phyloP scores from a whole-genome alignment of 2,113 vertebrate genomes.

The Protobothrops flavoviridis region DNA sequence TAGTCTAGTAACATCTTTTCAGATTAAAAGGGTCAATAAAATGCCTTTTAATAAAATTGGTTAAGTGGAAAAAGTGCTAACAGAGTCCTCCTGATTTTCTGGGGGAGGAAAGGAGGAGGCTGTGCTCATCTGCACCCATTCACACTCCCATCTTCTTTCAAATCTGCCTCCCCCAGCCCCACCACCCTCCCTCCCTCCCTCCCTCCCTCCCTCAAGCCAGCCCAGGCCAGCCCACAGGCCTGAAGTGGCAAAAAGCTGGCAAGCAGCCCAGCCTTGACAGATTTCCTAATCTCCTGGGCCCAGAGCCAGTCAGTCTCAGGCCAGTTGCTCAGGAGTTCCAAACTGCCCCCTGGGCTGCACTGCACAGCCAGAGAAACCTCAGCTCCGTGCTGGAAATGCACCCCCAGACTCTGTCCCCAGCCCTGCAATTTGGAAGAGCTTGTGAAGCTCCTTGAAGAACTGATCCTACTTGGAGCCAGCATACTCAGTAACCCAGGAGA shows the following conservation, averaged over 20 bases:
- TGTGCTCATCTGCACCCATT: slow-evolving; percentile 8
- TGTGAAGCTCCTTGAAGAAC: background rate
- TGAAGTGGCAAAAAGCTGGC: background rate
- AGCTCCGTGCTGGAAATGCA: background rate
- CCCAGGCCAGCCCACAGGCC: background rate
- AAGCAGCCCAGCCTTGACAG: background rate
- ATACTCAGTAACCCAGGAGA: too few species aligned
- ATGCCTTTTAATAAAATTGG: background rate
- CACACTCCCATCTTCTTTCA: background rate
- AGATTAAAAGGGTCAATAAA: background rate
- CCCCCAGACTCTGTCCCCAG: background rate
- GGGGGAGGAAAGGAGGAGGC: background rate
- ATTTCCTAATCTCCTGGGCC: background rate
- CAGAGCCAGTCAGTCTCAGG: background rate
- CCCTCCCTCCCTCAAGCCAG: background rate
- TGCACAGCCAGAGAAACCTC: background rate
- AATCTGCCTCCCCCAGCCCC: background rate
- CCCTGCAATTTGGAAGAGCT: background rate
- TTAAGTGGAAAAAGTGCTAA: background rate
- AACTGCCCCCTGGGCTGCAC: background rate
- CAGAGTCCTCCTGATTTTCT: background rate
- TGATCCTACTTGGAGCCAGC: background rate
- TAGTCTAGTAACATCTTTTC: background rate
- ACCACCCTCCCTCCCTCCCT: background rate
- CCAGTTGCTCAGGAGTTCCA: background rate